Evolutionary conservation across 2,888 invertebrate genomes (phyloP).

Genomic region (Eupithecia vulgata): DNA sequence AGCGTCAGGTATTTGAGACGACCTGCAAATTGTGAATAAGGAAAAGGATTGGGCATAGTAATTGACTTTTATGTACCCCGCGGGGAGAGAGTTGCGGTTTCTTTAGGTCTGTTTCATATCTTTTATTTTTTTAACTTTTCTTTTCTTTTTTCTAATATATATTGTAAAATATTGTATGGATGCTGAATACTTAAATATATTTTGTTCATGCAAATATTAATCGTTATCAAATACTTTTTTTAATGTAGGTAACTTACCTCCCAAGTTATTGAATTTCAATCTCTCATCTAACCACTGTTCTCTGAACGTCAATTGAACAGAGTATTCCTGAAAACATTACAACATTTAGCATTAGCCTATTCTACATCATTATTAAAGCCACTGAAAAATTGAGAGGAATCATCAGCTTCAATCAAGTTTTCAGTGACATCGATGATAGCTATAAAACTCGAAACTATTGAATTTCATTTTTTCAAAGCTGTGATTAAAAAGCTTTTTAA

Average conservation of each 20-base stretch:
- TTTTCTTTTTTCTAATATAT: no score
- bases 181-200: neutral
- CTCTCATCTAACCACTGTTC: constrained; percentile 98
- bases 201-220: neutral
- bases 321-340: constrained; percentile 93
- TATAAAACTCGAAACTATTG: constrained; percentile 26
- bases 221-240: neutral
- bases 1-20: constrained; percentile 95
- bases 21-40: constrained; percentile 76
- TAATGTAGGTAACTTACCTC: constrained; percentile 84
- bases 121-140: neutral
- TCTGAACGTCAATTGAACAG: constrained; percentile 98
- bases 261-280: constrained; percentile 93
- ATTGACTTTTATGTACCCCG: neutral
- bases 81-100: neutral
- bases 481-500: constrained; percentile 39
- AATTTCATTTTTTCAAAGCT: constrained; percentile 26
- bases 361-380: constrained; percentile 36
- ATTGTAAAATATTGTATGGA: neutral
- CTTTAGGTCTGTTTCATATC: neutral
- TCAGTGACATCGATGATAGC: constrained; percentile 41
- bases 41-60: neutral
- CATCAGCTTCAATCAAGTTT: constrained; percentile 52
- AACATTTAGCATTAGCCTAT: constrained; percentile 20
- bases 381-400: constrained; percentile 44